phyloP scores from a whole-genome alignment of 2,888 invertebrate genomes.

The Colletes collaris region DNA sequence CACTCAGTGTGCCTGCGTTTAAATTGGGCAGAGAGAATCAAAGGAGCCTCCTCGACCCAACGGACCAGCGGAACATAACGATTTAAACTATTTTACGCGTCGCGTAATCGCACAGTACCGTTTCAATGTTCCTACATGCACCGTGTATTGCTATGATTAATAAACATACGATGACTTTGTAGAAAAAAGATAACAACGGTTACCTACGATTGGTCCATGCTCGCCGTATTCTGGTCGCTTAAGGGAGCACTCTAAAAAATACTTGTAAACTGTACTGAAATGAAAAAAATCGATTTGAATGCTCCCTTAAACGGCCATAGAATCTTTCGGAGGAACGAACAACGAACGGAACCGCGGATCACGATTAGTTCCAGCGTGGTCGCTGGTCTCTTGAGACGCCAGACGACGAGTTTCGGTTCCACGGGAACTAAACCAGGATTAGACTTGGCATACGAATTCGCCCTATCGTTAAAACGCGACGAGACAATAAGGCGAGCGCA shows the following conservation, averaged over 20 bases:
- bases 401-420: background rate
- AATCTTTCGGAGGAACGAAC: too few species aligned
- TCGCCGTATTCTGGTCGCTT: background rate
- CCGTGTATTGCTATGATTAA: conserved; percentile 57
- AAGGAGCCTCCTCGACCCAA: background rate
- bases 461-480: background rate
- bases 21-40: conserved; percentile 32
- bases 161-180: conserved; percentile 58
- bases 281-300: background rate
- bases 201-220: conserved; percentile 1
- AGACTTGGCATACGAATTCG: background rate
- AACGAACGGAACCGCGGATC: too few species aligned
- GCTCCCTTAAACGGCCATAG: too few species aligned
- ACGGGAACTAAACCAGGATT: background rate
- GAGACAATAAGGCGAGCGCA: background rate
- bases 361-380: conserved; percentile 17
- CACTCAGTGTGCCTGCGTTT: conserved; percentile 81
- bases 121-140: conserved; percentile 63
- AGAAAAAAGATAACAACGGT: conserved; percentile 6
- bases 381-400: background rate
- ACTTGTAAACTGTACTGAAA: background rate
- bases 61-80: conserved; percentile 5
- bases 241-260: too few species aligned
- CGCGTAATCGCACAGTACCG: conserved; percentile 40
- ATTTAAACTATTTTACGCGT: conserved; percentile 25